Base-by-base conservation (phyloP, 92 coral and sea anemone species). In the Zoanthus gigantus region DNA sequence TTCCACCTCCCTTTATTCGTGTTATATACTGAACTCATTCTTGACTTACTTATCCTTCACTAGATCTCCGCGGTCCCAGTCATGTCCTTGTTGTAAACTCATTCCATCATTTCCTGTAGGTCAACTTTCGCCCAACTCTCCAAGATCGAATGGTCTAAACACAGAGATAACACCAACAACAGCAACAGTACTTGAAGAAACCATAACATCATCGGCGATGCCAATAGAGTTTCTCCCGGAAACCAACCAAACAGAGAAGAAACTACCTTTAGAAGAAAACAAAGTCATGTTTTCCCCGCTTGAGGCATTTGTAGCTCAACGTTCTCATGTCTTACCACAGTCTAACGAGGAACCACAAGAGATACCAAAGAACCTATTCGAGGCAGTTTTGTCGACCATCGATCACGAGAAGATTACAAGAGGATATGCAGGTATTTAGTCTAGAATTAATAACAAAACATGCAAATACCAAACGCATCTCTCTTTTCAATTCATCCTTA, bases 371-470 rank as follows among this genome's bases (percentile, higher is more conserved):
- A 81, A 81, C 45, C 44, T 81, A 30, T 66, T 81, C 50, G 85
- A 81, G 74, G 75, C 85, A 23, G 85, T 81, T 46, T 81, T 81
- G 75, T 81, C 85, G 29, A 60, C 85, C 17, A 65, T 81, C 46
- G 85, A 65, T 14, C 85, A 81, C 45, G 85, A 46, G 45, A 66
- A 81, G 47, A 50, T 15, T 29, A 30, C 73, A 46, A 66, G 50
- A 44, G 75, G 14, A 4, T 46, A 28, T 42, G 84, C 60, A 45
- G 42, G 72, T 9, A 34, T 31, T 9, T 10, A 72, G 76, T 42
- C 10, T 37, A 50, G 42, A 37, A 37, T 37, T 50, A 7, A 11
- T 23, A 23, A 23, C 23, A 23, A 23, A 23, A 23, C 23, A 23
- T 23, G 23, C 23, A 23, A 23, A 50, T 7, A 7, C 56, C 6